phyloP scores from a whole-genome alignment of 1,140 invertebrate genomes.

The Pseudomyrmex pallidus region DNA sequence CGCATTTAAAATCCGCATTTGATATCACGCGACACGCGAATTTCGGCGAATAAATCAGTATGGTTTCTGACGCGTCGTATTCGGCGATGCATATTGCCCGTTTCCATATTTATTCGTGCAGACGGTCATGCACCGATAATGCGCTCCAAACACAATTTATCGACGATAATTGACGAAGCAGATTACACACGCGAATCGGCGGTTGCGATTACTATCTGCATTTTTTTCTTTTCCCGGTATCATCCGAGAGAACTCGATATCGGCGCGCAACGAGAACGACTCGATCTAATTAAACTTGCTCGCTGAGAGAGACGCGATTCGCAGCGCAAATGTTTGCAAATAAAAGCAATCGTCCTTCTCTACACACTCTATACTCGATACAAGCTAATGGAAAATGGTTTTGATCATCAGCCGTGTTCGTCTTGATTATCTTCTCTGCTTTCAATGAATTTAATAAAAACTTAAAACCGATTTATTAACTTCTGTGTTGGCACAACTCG shows the following conservation, averaged over 20 bases:
- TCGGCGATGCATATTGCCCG: conserved; percentile 20
- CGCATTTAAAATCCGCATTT: too few species aligned
- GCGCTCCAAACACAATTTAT: conserved; percentile 54
- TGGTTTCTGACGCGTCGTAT: conserved; percentile 1
- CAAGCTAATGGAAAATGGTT: conserved; percentile 30
- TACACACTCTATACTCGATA: neutral
- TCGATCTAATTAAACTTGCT: conserved; percentile 58
- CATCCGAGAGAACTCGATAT: conserved; percentile 50
- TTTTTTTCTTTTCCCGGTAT: conserved; percentile 30
- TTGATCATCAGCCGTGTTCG: neutral
- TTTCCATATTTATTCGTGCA: conserved; percentile 55
- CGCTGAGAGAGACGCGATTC: neutral
- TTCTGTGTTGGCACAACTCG: too few species aligned
- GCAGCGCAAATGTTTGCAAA: conserved; percentile 21
- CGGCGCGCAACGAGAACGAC: conserved; percentile 33
- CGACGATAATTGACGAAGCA: conserved; percentile 59
- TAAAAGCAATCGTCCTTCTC: conserved; percentile 11
- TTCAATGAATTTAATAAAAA: neutral
- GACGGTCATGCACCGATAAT: conserved; percentile 29
- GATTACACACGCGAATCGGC: conserved; percentile 55
- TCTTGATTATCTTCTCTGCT: conserved; percentile 9
- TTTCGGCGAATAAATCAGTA: conserved; percentile 9
- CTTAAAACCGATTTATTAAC: neutral
- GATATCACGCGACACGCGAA: neutral
- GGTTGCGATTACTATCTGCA: conserved; percentile 1